phyloP scores from a whole-genome alignment of 2,113 vertebrate species.

The Catagonus wagneri region DNA sequence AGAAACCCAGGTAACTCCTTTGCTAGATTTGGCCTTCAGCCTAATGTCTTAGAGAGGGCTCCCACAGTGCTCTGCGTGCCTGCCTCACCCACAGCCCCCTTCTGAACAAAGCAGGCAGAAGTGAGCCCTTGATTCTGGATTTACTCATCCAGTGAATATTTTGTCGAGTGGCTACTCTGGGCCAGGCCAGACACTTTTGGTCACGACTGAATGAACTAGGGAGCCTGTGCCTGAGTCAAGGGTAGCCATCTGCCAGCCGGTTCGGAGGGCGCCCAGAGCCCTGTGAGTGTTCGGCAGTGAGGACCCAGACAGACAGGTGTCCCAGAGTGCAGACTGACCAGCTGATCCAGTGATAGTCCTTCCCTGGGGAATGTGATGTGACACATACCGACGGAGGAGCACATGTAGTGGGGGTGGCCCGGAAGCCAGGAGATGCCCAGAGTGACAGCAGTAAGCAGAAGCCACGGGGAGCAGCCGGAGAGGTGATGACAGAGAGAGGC shows the following conservation, averaged over 20 bases:
- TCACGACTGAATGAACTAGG: background rate
- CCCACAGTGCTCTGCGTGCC: background rate
- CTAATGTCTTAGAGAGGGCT: background rate
- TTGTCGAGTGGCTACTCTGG: conserved; percentile 16
- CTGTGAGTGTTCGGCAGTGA: background rate
- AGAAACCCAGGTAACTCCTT: background rate
- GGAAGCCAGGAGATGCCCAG: background rate
- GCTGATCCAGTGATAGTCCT: background rate
- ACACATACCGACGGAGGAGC: background rate
- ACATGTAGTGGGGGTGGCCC: background rate
- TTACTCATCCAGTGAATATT: background rate
- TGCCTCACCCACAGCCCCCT: background rate
- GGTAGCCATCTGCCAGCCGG: background rate
- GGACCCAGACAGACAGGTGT: background rate
- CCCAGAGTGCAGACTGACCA: background rate
- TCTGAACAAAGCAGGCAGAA: conserved; percentile 15
- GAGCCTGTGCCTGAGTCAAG: background rate
- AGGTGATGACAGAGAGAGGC: background rate
- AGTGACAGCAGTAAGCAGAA: background rate
- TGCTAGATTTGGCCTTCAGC: background rate
- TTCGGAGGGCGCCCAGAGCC: background rate
- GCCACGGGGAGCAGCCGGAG: background rate
- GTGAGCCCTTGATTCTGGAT: background rate
- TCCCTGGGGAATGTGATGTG: background rate
- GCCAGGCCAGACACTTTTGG: background rate